phyloP scores from a whole-genome alignment of 2,797 vertebrate genomes.

The Silurus aristotelis region DNA sequence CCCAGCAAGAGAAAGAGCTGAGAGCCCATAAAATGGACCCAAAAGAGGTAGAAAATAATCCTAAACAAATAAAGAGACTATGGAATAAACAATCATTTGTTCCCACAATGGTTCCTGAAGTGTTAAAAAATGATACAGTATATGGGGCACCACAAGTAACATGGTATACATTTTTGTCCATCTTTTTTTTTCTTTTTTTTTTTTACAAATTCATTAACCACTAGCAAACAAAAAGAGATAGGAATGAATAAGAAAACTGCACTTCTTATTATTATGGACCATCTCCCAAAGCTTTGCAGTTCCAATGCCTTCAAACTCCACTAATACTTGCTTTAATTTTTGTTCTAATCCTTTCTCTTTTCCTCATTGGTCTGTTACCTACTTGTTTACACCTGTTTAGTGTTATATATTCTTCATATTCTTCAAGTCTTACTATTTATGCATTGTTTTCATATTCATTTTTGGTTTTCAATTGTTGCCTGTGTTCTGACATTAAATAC shows the following conservation, averaged over 20 bases:
- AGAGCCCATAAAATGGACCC: constrained; percentile 58
- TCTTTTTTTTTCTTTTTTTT: too few species aligned
- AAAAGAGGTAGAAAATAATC: constrained; percentile 61
- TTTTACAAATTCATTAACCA: background rate
- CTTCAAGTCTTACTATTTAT: background rate
- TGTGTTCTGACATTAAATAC: background rate
- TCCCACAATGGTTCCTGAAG: background rate
- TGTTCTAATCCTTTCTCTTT: background rate
- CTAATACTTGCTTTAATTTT: background rate
- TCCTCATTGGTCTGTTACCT: background rate
- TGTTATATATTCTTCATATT: background rate
- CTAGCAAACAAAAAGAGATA: background rate
- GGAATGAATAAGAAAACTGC: background rate
- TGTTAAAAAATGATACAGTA: background rate
- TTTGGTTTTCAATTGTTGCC: background rate
- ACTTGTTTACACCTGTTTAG: background rate
- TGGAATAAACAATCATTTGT: too few species aligned
- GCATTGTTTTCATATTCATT: background rate
- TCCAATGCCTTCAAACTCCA: background rate
- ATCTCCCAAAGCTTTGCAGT: background rate
- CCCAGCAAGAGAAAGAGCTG: constrained; percentile 68
- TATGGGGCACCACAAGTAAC: background rate
- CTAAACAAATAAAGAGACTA: background rate
- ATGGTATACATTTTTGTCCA: background rate
- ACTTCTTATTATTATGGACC: background rate